Conservation (phyloP, 92 coral and sea anemone genomes). For the Parazoanthus atlanticus region DNA sequence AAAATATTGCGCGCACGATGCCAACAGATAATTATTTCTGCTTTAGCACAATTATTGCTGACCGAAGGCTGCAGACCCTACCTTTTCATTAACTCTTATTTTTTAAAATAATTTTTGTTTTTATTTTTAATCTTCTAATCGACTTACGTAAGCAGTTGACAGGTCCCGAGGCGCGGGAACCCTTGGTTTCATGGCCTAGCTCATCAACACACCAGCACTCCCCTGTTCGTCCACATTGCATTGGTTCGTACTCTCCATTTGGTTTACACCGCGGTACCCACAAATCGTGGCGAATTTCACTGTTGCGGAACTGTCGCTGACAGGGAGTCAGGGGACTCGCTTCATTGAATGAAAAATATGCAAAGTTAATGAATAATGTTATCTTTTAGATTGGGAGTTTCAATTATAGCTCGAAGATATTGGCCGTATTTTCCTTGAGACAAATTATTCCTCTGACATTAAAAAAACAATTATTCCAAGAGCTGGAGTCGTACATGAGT, state of each 20-base stretch:
- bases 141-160: slow-evolving; percentile 38
- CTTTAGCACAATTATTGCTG: no score
- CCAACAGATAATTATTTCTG: no score
- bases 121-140: neutral
- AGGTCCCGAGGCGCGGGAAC: slow-evolving; percentile 48
- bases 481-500: no score
- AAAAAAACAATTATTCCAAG: no score
- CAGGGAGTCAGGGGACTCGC: slow-evolving; percentile 33
- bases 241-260: slow-evolving; percentile 49
- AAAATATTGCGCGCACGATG: neutral
- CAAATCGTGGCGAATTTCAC: slow-evolving; percentile 16
- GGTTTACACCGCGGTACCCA: slow-evolving; percentile 61
- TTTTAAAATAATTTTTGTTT: no score
- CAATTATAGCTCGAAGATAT: neutral
- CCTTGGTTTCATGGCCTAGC: slow-evolving; percentile 51
- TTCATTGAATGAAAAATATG: neutral
- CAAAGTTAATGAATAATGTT: neutral
- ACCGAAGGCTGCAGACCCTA: no score
- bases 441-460: neutral
- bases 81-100: neutral
- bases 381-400: neutral
- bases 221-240: slow-evolving; percentile 58
- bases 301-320: slow-evolving; percentile 29
- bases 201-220: slow-evolving; percentile 65
- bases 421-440: neutral